These are phyloP conservation scores for Palythoa grandiflora DNA, from an alignment of 92 coral and sea anemone species.

Conservation along the genomic window DNA sequence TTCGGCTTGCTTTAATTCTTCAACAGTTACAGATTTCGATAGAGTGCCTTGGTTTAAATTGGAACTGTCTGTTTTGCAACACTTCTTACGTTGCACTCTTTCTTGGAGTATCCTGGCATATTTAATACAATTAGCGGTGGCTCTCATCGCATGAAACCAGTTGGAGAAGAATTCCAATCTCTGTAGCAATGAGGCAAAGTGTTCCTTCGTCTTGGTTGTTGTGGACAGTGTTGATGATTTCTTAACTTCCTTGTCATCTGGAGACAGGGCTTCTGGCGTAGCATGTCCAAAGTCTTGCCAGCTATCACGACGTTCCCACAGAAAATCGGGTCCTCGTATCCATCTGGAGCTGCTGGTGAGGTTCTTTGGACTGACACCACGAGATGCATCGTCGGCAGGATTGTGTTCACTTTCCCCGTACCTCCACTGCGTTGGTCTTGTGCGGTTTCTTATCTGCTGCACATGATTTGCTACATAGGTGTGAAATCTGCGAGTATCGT, in stretches of 20 bases:
- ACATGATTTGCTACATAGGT: slow-evolving; percentile 76
- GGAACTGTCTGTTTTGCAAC: not conserved
- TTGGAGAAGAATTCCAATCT: slow-evolving; percentile 58
- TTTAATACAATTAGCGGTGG: slow-evolving; percentile 46
- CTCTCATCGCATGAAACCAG: slow-evolving; percentile 65
- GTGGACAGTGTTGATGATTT: slow-evolving; percentile 20
- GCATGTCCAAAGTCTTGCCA: slow-evolving; percentile 56
- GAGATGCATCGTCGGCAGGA: slow-evolving; percentile 82
- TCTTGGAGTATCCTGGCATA: slow-evolving; percentile 41
- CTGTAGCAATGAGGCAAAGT: slow-evolving; percentile 12
- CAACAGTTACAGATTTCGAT: slow-evolving; percentile 7
- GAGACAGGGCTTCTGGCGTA: slow-evolving; percentile 1
- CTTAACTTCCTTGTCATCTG: slow-evolving; percentile 59
- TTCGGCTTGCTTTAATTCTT: slow-evolving; percentile 25
- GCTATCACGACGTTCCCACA: slow-evolving; percentile 62
- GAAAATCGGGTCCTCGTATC: slow-evolving; percentile 70
- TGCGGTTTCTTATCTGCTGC: slow-evolving; percentile 69
- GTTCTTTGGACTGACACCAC: slow-evolving; percentile 65
- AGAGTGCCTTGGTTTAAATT: slow-evolving; percentile 7
- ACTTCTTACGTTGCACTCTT: not conserved
- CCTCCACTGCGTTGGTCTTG: slow-evolving; percentile 72
- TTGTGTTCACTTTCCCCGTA: slow-evolving; percentile 71
- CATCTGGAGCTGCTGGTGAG: slow-evolving; percentile 65
- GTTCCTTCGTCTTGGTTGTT: not conserved
- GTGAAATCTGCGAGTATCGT: slow-evolving; percentile 69